These are phyloP conservation scores for Bombylius discolor DNA, from an alignment of 2,888 invertebrate genomes.

Conservation along the genomic window DNA sequence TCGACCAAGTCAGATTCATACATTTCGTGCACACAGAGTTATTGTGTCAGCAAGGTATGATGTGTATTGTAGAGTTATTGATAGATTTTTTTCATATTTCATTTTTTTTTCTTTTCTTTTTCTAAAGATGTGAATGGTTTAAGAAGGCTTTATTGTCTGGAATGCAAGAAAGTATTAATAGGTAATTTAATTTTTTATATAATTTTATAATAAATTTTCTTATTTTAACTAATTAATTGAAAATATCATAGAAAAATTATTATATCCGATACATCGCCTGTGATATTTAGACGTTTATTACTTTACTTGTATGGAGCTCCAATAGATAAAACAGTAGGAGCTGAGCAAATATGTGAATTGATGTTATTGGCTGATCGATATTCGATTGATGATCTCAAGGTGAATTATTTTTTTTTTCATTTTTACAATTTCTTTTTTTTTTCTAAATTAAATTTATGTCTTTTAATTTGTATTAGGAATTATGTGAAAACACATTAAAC, in stretches of 20 bases:
- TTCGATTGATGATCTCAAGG: constrained; percentile 48
- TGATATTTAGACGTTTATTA: constrained; percentile 47
- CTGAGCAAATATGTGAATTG: constrained; percentile 48
- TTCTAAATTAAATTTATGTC: background rate
- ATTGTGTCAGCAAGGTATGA: constrained; percentile 43
- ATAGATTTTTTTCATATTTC: background rate
- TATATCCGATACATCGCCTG: constrained; percentile 50
- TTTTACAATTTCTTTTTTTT: background rate
- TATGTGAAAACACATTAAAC: constrained; percentile 49
- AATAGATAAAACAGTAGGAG: constrained; percentile 38
- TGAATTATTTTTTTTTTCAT: constrained; percentile 3
- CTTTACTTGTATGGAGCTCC: constrained; percentile 52
- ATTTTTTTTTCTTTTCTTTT: background rate
- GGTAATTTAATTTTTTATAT: constrained; percentile 30
- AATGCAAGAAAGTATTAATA: constrained; percentile 57
- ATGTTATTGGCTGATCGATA: constrained; percentile 50
- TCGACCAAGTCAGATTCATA: constrained; percentile 25
- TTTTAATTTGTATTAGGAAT: constrained; percentile 29
- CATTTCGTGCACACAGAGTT: constrained; percentile 47
- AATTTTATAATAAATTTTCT: background rate
- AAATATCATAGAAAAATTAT: constrained; percentile 44
- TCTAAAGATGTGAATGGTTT: constrained; percentile 51
- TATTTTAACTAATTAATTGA: background rate
- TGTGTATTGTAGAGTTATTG: background rate
- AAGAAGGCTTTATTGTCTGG: constrained; percentile 52